These are phyloP conservation scores for Pangasianodon gigas DNA, from an alignment of 2,113 vertebrate species.

Conservation along the genomic window DNA sequence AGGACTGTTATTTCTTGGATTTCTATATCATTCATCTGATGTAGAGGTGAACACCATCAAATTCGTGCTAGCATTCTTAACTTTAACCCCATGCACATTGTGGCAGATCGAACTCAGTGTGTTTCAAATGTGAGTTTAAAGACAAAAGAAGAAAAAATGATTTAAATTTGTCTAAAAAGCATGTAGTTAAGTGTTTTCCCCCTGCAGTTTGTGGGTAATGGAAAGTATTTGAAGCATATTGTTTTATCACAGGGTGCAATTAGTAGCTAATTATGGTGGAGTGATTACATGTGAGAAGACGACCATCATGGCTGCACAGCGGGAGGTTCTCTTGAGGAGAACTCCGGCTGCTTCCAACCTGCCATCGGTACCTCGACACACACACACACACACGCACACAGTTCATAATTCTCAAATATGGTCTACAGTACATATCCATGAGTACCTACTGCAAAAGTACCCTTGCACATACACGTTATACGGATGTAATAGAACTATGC, in stretches of 20 bases:
- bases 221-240: constrained; percentile 63
- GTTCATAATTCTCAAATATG: not conserved
- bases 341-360: constrained; percentile 27
- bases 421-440: not conserved
- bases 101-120: not conserved
- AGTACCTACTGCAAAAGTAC: constrained; percentile 6
- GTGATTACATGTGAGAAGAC: constrained; percentile 53
- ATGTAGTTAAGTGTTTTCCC: constrained; percentile 45
- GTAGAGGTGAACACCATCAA: not conserved
- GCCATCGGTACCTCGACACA: not conserved
- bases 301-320: constrained; percentile 39
- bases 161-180: constrained; percentile 42
- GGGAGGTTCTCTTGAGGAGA: constrained; percentile 38
- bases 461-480: not conserved
- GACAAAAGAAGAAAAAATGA: not conserved
- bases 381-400: constrained; percentile 11
- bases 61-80: not conserved
- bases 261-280: constrained; percentile 60
- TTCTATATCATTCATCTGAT: not conserved
- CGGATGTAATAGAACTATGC: not conserved
- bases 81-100: not conserved
- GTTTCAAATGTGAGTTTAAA: not conserved
- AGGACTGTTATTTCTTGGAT: not conserved
- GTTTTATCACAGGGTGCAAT: constrained; percentile 73
- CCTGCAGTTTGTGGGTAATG: constrained; percentile 60